Base-by-base conservation (phyloP, 2,888 invertebrate genomes). In the Xestia rhomboidea region DNA sequence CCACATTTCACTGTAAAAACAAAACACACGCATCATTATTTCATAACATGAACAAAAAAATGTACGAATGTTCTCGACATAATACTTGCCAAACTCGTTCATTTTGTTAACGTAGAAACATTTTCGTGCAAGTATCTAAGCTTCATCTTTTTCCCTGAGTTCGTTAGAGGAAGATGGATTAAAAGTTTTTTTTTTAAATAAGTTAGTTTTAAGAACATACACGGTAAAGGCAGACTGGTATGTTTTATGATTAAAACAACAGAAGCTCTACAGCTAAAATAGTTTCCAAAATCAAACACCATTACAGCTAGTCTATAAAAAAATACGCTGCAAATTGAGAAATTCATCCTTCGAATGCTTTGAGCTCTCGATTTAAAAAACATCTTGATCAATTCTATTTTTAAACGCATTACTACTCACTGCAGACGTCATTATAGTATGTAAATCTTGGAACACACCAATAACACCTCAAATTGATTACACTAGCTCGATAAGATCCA, bases 381-480 rank as follows among this genome's bases (percentile, higher is more conserved):
- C 77, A 57, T 60, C 57, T 74, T 51, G 49, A 66, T 41, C 41
- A 41, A 57, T 2, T 73, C 81, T 81, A 78, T 78, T 73, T 78
- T 77, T 57, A 27, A 81, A 66, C 57, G 49, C 57, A 57, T 73
- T 71, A 77, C 80, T 54, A 60, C 34, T 73, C 64, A 41, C 18
- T 41, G 21, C 34, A 49, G 49, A 78, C 57, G 75, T 78, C 78
- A 78, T 49, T 15, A 27, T 51, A 51, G 27, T 60, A 49, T 57
- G 38, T 73, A 81, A 66, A 73, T 81, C 64, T 74, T 24, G 18
- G 57, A 81, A 81, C 75, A 49, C 41, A 81, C 41, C 49, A 78
- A 81, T 81, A 41, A 78, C 74, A 78, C 49, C 74, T 81, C 18
- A 27, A 60, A 81, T 60, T 78, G 66, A 66, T 60, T 78, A 73